Percentiles rank a stretch among this genome's conserved stretches.
These are phyloP conservation scores for Cygnus atratus DNA, from an alignment of 2,113 vertebrate genomes.

Conservation along the genomic window DNA sequence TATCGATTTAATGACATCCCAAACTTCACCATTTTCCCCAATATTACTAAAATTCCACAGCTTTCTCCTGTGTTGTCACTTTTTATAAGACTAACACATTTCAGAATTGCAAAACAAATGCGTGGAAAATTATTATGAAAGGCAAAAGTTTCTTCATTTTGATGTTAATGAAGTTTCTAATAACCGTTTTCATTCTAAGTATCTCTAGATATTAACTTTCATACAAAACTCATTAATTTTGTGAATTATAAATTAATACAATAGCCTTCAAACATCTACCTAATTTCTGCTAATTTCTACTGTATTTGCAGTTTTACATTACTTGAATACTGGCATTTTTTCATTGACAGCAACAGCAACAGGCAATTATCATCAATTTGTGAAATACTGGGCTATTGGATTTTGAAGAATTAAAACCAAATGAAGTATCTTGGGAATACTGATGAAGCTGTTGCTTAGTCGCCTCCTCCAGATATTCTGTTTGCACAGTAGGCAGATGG, in stretches of 20 bases:
- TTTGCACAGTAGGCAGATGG: not conserved
- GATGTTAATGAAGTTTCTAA: not conserved
- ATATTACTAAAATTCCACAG: not conserved
- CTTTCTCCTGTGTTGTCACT: fast-evolving
- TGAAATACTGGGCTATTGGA: not conserved
- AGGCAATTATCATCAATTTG: not conserved
- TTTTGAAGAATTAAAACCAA: not conserved
- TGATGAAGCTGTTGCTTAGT: not conserved
- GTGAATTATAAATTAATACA: constrained; percentile 4
- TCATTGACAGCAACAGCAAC: not conserved
- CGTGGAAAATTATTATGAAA: not conserved
- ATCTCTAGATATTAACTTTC: not conserved
- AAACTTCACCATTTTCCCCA: not conserved
- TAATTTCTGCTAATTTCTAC: not conserved
- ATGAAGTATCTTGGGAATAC: not conserved
- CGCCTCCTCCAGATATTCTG: not conserved
- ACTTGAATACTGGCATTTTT: not conserved
- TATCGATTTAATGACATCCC: not conserved
- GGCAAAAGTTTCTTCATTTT: not conserved
- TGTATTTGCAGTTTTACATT: not conserved
- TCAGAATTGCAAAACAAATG: not conserved
- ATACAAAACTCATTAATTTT: constrained; percentile 12
- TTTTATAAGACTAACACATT: not conserved
- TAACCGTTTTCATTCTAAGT: not conserved
- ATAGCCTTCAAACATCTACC: not conserved